Evolutionary conservation across 2,888 invertebrate species (phyloP), one percentile per base, ranked within the genome.

Genomic region (Chromoteleia sp.): DNA sequence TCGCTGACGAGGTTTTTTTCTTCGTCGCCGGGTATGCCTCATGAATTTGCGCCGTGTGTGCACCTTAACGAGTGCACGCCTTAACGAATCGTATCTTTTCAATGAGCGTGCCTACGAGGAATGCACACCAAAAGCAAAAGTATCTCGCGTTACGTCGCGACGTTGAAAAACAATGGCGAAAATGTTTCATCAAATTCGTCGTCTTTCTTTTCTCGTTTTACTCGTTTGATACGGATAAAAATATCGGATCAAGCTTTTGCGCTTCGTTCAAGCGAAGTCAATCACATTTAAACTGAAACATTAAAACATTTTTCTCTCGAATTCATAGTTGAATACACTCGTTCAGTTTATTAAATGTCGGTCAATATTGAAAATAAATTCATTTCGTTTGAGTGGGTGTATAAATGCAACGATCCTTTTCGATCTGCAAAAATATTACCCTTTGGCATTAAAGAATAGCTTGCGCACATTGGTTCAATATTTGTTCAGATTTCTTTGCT

Each of bases 31-130:
- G 43, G 54, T 59, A 80, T 80, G 70, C 52, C 58, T 73, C 76
- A 71, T 73, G 67, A 70, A 73, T 67, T 63, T 21, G 36, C 73
- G 71, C 50, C 59, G 75, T 59, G 59, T 74, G 65, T 73, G 73
- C 73, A 73, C 63, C 82, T 82, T 74, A 81, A 81, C 73, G 81
- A 71, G 71, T 59, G 41, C 54, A 61, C 63, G 68, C 48, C 80
- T 65, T 80, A 81, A 76, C 76, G 71, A 81, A 65, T 73, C 73
- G 81, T 81, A 68, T 71, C 76, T 71, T 71, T 75, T 71, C 75
- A 81, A 65, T 71, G 70, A 43, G 45, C 70, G 75, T 71, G 71
- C 65, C 50, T 30, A 17, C 56, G 29, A 73, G 59, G 65, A 68
- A 76, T 50, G 48, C 67, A 56, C 73, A 52, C 52, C 52, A 65